These are phyloP conservation scores for Brotula barbata DNA, from an alignment of 2,797 vertebrate species.

Conservation along the genomic window DNA sequence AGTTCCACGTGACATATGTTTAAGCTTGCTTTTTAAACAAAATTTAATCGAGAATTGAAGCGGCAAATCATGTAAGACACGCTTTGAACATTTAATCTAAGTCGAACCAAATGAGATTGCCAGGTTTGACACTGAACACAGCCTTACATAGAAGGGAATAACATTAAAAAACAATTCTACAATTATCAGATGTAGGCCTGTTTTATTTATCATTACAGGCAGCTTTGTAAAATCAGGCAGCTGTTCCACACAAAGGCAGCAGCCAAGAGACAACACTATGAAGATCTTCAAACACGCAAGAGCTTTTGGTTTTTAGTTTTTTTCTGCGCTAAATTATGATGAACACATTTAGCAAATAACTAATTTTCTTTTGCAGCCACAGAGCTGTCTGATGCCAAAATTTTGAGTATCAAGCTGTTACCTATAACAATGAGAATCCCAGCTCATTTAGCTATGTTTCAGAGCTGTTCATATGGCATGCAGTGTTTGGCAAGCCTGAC, in stretches of 20 bases:
- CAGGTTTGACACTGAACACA: conserved; percentile 70
- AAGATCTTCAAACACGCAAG: conserved; percentile 25
- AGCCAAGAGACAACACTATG: conserved; percentile 39
- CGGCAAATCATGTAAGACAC: conserved; percentile 74
- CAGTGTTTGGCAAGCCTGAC: conserved; percentile 68
- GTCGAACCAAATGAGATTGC: conserved; percentile 75
- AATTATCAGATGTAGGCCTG: conserved; percentile 74
- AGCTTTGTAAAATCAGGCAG: conserved; percentile 57
- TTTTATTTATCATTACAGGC: conserved; percentile 75
- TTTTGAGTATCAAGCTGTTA: no score
- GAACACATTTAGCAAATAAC: conserved; percentile 23
- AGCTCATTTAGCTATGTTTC: conserved; percentile 40
- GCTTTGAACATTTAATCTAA: conserved; percentile 75
- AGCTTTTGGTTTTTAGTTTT: conserved; percentile 49
- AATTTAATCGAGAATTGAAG: conserved; percentile 72
- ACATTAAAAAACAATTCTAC: conserved; percentile 76
- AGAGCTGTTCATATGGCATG: conserved; percentile 47
- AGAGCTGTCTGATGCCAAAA: conserved; percentile 16
- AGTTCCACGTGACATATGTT: conserved; percentile 75
- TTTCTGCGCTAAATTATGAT: conserved; percentile 45
- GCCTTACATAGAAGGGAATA: conserved; percentile 73
- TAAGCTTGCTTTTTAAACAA: conserved; percentile 76
- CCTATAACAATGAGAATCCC: not conserved
- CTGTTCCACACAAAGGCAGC: conserved; percentile 49
- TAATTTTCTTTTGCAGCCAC: conserved; percentile 41